A percentile compares a stretch with the other conserved stretches of the same genome.
Conservation (phyloP, 1,140 invertebrate species). For the roundworm (Caenorhabditis elegans) region WBcel235 BX284605.5:4419501-4420000, state of each 20-base stretch:
- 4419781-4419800: too few relatives aligned
- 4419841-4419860: neutral
- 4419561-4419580: too few relatives aligned
- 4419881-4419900: too few relatives aligned
- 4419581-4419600: neutral
- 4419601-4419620: neutral
- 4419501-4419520: neutral
- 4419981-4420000: too few relatives aligned
- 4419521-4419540: neutral
- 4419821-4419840: neutral
- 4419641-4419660: too few relatives aligned
- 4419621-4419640: neutral
- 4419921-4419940: too few relatives aligned
- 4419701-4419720: too few relatives aligned
- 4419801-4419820: neutral
- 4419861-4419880: neutral
- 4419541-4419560: neutral
- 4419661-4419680: neutral
- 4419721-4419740: neutral
- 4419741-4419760: neutral
- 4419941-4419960: too few relatives aligned
- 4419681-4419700: neutral
- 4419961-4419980: too few relatives aligned
- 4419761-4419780: neutral
- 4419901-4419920: too few relatives aligned